These are phyloP conservation scores for Drosophila rellima DNA, from an alignment of 2,888 invertebrate species.

Conservation along the genomic window DNA sequence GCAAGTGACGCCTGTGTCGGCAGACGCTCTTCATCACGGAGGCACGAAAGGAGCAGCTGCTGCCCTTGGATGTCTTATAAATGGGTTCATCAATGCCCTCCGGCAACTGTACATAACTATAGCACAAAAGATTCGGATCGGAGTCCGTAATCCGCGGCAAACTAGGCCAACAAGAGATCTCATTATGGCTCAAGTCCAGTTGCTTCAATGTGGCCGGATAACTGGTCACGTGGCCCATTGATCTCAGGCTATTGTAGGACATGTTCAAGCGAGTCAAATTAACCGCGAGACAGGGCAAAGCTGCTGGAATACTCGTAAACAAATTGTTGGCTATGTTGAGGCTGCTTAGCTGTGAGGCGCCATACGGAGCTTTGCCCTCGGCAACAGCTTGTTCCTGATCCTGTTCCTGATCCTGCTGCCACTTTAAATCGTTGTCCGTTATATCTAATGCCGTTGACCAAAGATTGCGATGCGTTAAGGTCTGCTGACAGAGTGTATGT, in stretches of 20 bases:
- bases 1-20: slow-evolving; percentile 92
- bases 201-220: slow-evolving; percentile 96
- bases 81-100: slow-evolving; percentile 67
- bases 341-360: slow-evolving; percentile 89
- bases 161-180: slow-evolving; percentile 95
- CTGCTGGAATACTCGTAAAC: slow-evolving; percentile 94
- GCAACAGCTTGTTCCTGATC: slow-evolving; percentile 32
- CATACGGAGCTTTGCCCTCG: slow-evolving; percentile 86
- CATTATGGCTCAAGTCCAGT: slow-evolving; percentile 96
- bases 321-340: slow-evolving; percentile 96
- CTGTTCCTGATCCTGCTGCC: slow-evolving; percentile 83
- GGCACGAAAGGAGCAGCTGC: slow-evolving; percentile 88
- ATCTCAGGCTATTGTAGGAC: slow-evolving; percentile 93
- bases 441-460: slow-evolving; percentile 91
- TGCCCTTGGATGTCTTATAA: slow-evolving; percentile 85
- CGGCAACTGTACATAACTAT: slow-evolving; percentile 86
- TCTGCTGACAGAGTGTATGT: slow-evolving; percentile 83
- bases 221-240: slow-evolving; percentile 95
- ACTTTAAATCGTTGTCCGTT: slow-evolving; percentile 88
- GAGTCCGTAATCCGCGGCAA: slow-evolving; percentile 90
- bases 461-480: slow-evolving; percentile 91
- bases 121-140: slow-evolving; percentile 91
- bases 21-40: slow-evolving; percentile 93
- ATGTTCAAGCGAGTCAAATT: slow-evolving; percentile 95
- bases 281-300: slow-evolving; percentile 95